A percentile compares a stretch with the other conserved stretches of the same genome.
phyloP scores from a whole-genome alignment of 2,888 invertebrate species.

The Syritta pipiens region DNA sequence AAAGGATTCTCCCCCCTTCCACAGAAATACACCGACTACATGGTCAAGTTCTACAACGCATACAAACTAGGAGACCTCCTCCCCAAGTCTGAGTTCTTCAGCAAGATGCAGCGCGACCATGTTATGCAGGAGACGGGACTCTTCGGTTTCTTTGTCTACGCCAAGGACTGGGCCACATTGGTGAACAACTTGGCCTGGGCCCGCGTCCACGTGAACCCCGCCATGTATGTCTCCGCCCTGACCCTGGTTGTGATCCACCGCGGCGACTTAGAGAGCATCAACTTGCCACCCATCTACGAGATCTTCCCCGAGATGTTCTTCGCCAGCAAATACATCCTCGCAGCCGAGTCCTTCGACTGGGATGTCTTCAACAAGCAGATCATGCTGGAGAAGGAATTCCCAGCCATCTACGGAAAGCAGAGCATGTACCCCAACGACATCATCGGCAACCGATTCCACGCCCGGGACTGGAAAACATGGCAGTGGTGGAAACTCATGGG shows the following conservation, averaged over 20 bases:
- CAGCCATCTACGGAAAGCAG: constrained; percentile 78
- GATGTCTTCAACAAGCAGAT: constrained; percentile 79
- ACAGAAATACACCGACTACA: constrained; percentile 72
- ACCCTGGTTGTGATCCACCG: constrained; percentile 83
- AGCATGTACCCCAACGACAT: neutral
- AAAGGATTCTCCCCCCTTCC: too few species aligned
- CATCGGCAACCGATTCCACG: constrained; percentile 60
- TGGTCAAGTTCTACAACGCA: constrained; percentile 74
- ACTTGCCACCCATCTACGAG: constrained; percentile 86
- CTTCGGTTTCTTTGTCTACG: constrained; percentile 85
- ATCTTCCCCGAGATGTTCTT: constrained; percentile 86
- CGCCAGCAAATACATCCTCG: constrained; percentile 84
- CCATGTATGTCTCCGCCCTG: constrained; percentile 84
- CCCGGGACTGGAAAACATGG: constrained; percentile 75
- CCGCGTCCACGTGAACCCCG: constrained; percentile 85
- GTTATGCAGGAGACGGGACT: constrained; percentile 82
- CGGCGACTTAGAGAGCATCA: constrained; percentile 83
- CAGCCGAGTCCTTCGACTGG: constrained; percentile 82
- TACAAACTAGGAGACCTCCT: constrained; percentile 79
- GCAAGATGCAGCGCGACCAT: constrained; percentile 80
- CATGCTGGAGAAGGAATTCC: constrained; percentile 77
- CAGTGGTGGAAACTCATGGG: constrained; percentile 77
- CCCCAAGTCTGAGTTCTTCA: constrained; percentile 80
- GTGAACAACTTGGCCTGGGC: constrained; percentile 85
- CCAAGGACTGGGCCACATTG: constrained; percentile 86